A percentile compares a stretch with the other conserved stretches of the same genome.
Evolutionary conservation across 2,113 vertebrate genomes (phyloP).

Genomic region (Formicarius rufipectus): DNA sequence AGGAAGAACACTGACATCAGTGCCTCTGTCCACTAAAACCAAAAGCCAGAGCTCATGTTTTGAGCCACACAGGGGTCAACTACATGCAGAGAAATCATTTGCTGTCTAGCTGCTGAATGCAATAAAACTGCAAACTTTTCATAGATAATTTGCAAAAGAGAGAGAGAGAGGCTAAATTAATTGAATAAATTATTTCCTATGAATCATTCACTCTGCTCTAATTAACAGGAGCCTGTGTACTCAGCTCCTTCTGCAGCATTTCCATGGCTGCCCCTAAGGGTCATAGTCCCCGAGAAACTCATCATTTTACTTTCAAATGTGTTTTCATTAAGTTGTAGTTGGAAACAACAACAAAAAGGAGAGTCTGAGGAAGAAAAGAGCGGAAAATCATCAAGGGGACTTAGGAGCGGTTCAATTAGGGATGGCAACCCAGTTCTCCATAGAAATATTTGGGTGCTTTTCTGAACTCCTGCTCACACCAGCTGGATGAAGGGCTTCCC

Average conservation of each 20-base stretch:
- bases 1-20: neutral
- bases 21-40: neutral
- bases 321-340: conserved; percentile 48
- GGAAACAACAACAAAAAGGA: conserved; percentile 42
- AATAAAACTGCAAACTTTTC: conserved; percentile 46
- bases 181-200: conserved; percentile 67
- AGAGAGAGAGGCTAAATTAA: conserved; percentile 40
- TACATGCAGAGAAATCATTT: neutral
- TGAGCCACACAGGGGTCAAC: neutral
- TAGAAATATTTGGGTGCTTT: conserved; percentile 11
- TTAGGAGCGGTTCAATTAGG: neutral
- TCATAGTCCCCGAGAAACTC: conserved; percentile 55
- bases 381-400: neutral
- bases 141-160: conserved; percentile 48
- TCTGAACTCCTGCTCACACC: neutral
- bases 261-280: conserved; percentile 52
- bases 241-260: conserved; percentile 37
- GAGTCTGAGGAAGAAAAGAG: neutral
- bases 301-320: conserved; percentile 67
- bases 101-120: neutral
- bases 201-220: conserved; percentile 61
- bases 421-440: neutral
- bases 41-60: neutral
- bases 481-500: neutral
- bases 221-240: conserved; percentile 58